A percentile compares a stretch with the other conserved stretches of the same genome.
phyloP scores from a whole-genome alignment of 2,113 vertebrate genomes.

The Corythornis cristatus region DNA sequence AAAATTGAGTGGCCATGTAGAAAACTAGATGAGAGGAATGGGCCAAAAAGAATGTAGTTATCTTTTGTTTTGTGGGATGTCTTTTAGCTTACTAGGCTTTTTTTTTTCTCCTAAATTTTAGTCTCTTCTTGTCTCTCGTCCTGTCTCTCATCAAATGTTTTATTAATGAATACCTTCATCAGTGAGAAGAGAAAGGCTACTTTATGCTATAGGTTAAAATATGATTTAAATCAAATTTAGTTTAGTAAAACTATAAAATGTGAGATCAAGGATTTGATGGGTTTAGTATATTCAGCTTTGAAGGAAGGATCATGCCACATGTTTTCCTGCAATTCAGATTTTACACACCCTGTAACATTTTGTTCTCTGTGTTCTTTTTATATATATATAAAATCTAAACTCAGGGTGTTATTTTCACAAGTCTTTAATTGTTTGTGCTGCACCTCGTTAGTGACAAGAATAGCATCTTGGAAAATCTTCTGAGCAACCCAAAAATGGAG shows the following conservation, averaged over 20 bases:
- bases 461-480: slow-evolving; percentile 29
- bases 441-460: slow-evolving; percentile 15
- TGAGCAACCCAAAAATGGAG: background rate
- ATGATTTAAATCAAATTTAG: background rate
- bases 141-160: rapidly evolving
- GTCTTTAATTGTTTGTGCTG: slow-evolving; percentile 13
- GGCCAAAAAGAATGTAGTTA: background rate
- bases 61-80: background rate
- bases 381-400: background rate
- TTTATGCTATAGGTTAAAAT: background rate
- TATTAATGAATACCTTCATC: background rate
- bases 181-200: background rate
- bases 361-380: background rate
- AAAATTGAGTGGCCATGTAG: background rate
- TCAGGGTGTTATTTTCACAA: background rate
- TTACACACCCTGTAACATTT: background rate
- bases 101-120: no score
- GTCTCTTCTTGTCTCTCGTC: no score
- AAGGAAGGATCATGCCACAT: background rate
- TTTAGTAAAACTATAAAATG: background rate
- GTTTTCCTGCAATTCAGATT: background rate
- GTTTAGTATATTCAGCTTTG: background rate
- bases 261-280: background rate
- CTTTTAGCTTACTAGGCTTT: background rate
- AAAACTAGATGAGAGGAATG: background rate